Percentiles rank a stretch among this genome's conserved stretches.
These are phyloP conservation scores for Philotrypesis tridentata DNA, from an alignment of 1,140 invertebrate species.

Conservation along the genomic window DNA sequence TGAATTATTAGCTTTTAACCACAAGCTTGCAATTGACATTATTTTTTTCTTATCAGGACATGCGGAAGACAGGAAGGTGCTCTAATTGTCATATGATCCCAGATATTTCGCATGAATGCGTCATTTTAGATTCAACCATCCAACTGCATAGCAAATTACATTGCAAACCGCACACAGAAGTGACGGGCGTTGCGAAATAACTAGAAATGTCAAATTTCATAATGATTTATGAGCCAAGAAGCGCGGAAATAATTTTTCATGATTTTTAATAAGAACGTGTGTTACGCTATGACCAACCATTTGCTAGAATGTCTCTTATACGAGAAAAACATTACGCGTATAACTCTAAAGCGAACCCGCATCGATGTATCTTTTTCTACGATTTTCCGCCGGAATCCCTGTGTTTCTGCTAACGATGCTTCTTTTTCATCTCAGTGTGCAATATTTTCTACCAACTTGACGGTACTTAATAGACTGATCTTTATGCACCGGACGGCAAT, in stretches of 20 bases:
- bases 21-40: background rate
- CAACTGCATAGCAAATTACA: background rate
- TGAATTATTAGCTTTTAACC: too few relatives aligned
- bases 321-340: too few relatives aligned
- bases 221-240: background rate
- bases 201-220: background rate
- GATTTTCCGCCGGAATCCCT: background rate
- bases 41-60: background rate
- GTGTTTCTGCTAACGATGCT: background rate
- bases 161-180: background rate
- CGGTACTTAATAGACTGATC: constrained; percentile 5
- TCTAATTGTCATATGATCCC: background rate
- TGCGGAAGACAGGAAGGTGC: background rate
- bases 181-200: background rate
- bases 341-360: background rate
- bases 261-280: too few relatives aligned
- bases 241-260: too few relatives aligned
- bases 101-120: background rate
- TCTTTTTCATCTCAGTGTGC: background rate
- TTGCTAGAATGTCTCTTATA: too few relatives aligned
- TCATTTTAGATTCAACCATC: constrained; percentile 1
- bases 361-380: background rate
- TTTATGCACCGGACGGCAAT: background rate
- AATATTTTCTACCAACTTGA: constrained; percentile 9
- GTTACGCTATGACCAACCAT: too few relatives aligned